Base-by-base conservation (phyloP, 2,797 vertebrate genomes). In the Hemitrygon akajei region DNA sequence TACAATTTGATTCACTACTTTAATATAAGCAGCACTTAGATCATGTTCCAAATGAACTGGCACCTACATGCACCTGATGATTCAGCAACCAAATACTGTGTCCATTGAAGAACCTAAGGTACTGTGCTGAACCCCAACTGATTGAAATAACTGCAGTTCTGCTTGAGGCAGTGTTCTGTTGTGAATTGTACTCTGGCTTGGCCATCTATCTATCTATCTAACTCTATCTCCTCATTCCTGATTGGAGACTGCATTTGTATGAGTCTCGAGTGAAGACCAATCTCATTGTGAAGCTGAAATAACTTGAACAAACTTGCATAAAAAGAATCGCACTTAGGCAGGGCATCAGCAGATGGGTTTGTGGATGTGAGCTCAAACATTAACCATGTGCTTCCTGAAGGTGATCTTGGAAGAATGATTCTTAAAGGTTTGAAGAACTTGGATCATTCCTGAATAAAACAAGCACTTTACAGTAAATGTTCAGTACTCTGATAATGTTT, bases 401-500 rank as follows among this genome's bases (percentile, higher is more conserved):
- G 1, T 63, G n/a, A 87, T 16, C 27, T 87, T 14, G 1, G 5
- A 14, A 63, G 56, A 87, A 87, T 18, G 47, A 56, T 4, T 56
- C 56, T 14, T 82, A 27, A 2, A 6, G 56, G 6, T 63, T n/a
- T 22, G 37, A 73, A 20, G 66, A 22, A 47, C 40, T 34, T n/a
- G 66, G 20, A 3, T 73, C 37, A 22, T 75, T 47, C 69, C 69
- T 73, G 40, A 76, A 76, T 40, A 91, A 91, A 91, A 91, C 66
- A 91, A 22, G 56, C n/a, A 25, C 34, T 71, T 40, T 22, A 91
- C 66, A 92, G 47, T 11, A 92, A 92, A 7, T 47, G 89, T 47
- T 22, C 11, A 14, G 71, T 93, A 56, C 12, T 56, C 40, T 86
- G 73, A 93, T 47, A 93, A 71, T 93, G 40, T 75, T 93, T 93